Evolutionary conservation across 2,113 vertebrate genomes (phyloP), one percentile per base, ranked within the genome.

Genomic region (Coreoperca whiteheadi): DNA sequence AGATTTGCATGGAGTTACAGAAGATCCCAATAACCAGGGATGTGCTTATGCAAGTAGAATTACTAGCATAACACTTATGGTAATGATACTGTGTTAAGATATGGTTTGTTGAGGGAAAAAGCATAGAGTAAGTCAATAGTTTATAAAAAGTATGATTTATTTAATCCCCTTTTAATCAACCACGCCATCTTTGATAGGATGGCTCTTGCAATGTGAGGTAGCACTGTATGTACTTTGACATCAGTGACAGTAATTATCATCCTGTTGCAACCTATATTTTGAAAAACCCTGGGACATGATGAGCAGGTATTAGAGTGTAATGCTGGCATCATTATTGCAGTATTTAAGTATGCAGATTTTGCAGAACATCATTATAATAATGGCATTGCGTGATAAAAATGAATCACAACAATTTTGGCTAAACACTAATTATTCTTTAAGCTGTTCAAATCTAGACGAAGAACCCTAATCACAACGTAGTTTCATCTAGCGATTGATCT

Each of bases 361-460:
- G 50, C 66, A 73, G 15, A 77, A 66, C 66, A 65, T 81, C 76
- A 72, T 86, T 56, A 78, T 75, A 61, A 74, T 68, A 79, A 83
- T 82, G 63, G 41, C 28, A 46, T 18, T 50, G 53, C 0, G 8
- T 60, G 79, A 79, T 57, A 32, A 70, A 53, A 77, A 53, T 61
- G 74, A 82, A 84, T 75, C 57, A 53, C 4, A 76, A 74, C 15
- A 60, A 34, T 85, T 78, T 30, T 41, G 12, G 25, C 71, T 87
- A 84, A 91, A 88, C 81, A 85, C 46, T 30, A 81, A 90, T 91
- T 86, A 91, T 74, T 85, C 48, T 63, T 66, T 81, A 74, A 83
- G 25, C 73, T 60, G 78, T 61, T 89, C 56, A 82, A 76, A 84
- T 74, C 70, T 41, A 69, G 28, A 88, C 63, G 71, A 85, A 86